Percentiles rank a stretch among this genome's conserved stretches.
Evolutionary conservation across 2,797 vertebrate genomes (phyloP).

Genomic region (Petrocephalus sullivani): DNA sequence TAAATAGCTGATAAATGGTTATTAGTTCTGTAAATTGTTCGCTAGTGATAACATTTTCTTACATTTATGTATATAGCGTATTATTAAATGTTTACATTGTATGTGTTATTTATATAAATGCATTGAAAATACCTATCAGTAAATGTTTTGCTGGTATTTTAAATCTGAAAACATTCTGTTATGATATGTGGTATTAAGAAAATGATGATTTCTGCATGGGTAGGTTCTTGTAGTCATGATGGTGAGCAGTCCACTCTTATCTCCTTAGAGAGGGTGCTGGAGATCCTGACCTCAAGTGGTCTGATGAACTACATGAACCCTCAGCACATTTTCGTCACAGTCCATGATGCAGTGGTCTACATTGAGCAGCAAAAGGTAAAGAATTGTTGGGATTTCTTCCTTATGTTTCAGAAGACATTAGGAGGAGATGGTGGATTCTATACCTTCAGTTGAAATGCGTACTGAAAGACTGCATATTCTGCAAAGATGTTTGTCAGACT

Average conservation of each 20-base stretch:
- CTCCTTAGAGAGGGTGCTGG: slow-evolving; percentile 69
- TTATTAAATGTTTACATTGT: neutral
- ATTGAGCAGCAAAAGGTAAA: slow-evolving; percentile 72
- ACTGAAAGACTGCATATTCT: neutral
- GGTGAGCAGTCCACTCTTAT: neutral
- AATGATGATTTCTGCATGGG: neutral
- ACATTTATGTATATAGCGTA: neutral
- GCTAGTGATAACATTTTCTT: neutral
- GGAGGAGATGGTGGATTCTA: neutral
- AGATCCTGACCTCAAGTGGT: slow-evolving; percentile 75
- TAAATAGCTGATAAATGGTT: neutral
- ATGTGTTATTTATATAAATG: neutral
- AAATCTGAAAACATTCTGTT: neutral
- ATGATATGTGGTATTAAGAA: neutral
- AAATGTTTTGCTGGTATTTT: neutral
- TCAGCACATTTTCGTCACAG: slow-evolving; percentile 81
- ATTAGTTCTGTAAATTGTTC: neutral
- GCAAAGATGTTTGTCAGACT: neutral
- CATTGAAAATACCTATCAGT: too few relatives aligned
- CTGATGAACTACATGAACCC: slow-evolving; percentile 76
- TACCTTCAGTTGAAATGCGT: neutral
- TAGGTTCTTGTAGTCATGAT: neutral
- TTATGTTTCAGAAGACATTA: too few relatives aligned
- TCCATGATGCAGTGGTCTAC: slow-evolving; percentile 77
- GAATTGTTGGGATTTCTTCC: neutral